phyloP scores from a whole-genome alignment of 2,797 vertebrate genomes.

The Danio choprae region DNA sequence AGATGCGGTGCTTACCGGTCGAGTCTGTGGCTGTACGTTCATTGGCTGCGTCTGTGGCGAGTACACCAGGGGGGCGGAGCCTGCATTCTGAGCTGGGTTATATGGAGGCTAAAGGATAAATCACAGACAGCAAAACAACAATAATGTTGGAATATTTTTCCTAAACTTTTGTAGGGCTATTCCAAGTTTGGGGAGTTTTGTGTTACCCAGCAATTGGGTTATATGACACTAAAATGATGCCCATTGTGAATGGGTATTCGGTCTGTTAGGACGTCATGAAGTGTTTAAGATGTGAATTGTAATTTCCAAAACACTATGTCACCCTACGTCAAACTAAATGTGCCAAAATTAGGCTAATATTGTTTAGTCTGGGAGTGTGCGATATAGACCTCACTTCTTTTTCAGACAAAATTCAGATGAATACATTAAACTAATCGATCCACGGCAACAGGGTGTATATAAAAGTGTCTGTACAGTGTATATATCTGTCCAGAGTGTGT shows the following conservation, averaged over 20 bases:
- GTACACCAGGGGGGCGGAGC: slow-evolving; percentile 90
- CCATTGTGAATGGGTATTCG: too few species aligned
- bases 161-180: too few species aligned
- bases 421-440: slow-evolving; percentile 10
- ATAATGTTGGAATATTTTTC: too few species aligned
- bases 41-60: slow-evolving; percentile 93
- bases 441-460: slow-evolving; percentile 13
- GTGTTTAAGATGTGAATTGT: too few species aligned
- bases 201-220: too few species aligned
- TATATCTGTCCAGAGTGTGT: slow-evolving; percentile 15
- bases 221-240: too few species aligned
- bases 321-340: too few species aligned
- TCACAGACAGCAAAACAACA: slow-evolving; percentile 1
- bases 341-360: too few species aligned
- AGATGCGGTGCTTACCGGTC: slow-evolving; percentile 85
- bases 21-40: slow-evolving; percentile 94
- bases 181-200: too few species aligned
- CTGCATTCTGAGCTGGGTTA: slow-evolving; percentile 94
- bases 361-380: neutral
- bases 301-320: too few species aligned
- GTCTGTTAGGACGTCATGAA: too few species aligned
- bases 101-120: slow-evolving; percentile 84
- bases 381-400: neutral
- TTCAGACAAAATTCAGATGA: slow-evolving; percentile 10
- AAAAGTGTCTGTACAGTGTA: slow-evolving; percentile 18